Conservation (phyloP, 1,140 invertebrate genomes). For the Apis florea region DNA sequence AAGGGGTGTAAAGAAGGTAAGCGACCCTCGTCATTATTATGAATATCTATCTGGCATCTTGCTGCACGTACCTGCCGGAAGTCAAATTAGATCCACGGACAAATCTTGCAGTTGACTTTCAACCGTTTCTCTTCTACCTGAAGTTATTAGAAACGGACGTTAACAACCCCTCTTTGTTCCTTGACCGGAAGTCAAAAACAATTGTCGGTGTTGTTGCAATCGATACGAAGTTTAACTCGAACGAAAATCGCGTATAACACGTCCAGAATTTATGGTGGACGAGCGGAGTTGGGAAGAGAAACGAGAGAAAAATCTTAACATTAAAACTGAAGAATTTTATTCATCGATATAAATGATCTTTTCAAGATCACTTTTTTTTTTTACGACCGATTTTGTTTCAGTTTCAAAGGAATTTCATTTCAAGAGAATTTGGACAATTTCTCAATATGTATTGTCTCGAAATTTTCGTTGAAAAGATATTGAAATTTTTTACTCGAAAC, state of each 20-base stretch:
- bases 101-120: conserved; percentile 26
- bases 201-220: too few species aligned
- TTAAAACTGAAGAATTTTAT: too few species aligned
- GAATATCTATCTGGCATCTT: conserved; percentile 6
- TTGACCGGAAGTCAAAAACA: too few species aligned
- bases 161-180: not conserved
- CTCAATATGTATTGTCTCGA: too few species aligned
- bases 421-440: too few species aligned
- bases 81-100: conserved; percentile 24
- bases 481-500: too few species aligned
- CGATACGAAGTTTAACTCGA: not conserved
- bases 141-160: not conserved
- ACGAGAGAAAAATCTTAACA: too few species aligned
- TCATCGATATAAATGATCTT: too few species aligned
- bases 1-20: conserved; percentile 22
- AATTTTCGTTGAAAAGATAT: too few species aligned
- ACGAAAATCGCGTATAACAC: not conserved
- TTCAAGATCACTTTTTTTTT: too few species aligned
- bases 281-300: not conserved
- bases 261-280: not conserved
- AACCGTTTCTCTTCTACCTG: conserved; percentile 45
- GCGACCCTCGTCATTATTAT: conserved; percentile 20
- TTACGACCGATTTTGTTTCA: too few species aligned
- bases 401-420: too few species aligned
- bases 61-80: conserved; percentile 45